Evolutionary conservation across 2,797 vertebrate genomes (phyloP).

Genomic region (Tenualosa thibaudeaui): DNA sequence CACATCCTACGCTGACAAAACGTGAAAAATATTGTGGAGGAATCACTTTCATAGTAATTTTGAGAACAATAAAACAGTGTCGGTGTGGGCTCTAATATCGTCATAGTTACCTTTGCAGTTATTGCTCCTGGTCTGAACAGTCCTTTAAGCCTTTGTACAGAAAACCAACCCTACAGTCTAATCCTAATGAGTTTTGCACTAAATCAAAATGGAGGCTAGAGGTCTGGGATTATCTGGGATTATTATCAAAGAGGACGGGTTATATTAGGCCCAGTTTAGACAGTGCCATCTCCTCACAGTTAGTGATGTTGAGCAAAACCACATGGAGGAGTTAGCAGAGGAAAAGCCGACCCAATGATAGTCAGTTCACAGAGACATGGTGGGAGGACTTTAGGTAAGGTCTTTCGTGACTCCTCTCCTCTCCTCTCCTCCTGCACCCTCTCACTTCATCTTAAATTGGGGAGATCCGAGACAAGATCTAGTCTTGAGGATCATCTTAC

Average conservation of each 20-base stretch:
- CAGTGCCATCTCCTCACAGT: slow-evolving; percentile 50
- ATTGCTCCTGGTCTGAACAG: no score
- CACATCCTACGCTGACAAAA: no score
- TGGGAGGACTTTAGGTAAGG: slow-evolving; percentile 42
- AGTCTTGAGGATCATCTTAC: not conserved
- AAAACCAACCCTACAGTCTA: not conserved
- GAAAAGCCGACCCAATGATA: slow-evolving; percentile 55
- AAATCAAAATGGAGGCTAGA: not conserved
- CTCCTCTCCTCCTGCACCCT: not conserved
- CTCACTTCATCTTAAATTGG: not conserved
- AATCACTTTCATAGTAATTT: no score
- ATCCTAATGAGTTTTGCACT: not conserved
- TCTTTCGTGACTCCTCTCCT: not conserved
- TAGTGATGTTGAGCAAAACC: slow-evolving; percentile 63
- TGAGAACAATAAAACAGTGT: no score
- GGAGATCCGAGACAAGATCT: not conserved
- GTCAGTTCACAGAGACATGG: slow-evolving; percentile 62
- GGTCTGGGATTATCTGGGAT: not conserved
- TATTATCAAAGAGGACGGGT: slow-evolving; percentile 20
- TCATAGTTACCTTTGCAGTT: no score
- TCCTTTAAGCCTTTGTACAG: no score
- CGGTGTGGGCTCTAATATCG: no score
- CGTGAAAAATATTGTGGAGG: no score
- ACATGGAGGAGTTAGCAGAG: slow-evolving; percentile 59
- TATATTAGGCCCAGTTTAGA: slow-evolving; percentile 38